phyloP scores from a whole-genome alignment of 2,888 invertebrate species.

The Drosophila lacicola region DNA sequence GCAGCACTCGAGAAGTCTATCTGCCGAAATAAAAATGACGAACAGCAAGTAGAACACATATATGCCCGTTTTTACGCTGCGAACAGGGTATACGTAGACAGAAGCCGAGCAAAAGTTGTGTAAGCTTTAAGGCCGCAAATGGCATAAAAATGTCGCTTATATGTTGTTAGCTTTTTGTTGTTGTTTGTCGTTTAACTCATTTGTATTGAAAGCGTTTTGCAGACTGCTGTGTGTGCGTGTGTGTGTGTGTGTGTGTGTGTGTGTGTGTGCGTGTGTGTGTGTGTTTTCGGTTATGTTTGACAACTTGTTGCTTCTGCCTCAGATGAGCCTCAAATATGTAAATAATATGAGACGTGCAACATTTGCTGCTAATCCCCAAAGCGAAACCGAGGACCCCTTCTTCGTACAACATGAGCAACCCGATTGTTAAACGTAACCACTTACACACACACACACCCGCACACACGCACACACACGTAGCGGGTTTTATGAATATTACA shows the following conservation, averaged over 20 bases:
- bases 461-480: slow-evolving; percentile 12
- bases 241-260: slow-evolving; percentile 1
- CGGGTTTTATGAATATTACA: slow-evolving; percentile 64
- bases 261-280: slow-evolving; percentile 3
- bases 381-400: slow-evolving; percentile 17
- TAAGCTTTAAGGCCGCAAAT: slow-evolving; percentile 39
- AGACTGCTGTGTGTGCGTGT: slow-evolving; percentile 12
- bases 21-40: not conserved
- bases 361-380: slow-evolving; percentile 60
- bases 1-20: too few species aligned
- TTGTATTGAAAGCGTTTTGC: slow-evolving; percentile 58
- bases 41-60: not conserved
- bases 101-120: slow-evolving; percentile 13
- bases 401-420: not conserved
- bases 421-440: slow-evolving; percentile 40
- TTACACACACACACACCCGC: slow-evolving; percentile 22
- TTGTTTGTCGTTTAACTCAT: slow-evolving; percentile 49
- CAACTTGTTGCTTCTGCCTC: slow-evolving; percentile 55
- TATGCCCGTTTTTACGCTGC: not conserved
- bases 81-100: not conserved
- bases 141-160: slow-evolving; percentile 45
- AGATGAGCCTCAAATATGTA: slow-evolving; percentile 59
- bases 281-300: slow-evolving; percentile 23
- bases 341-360: slow-evolving; percentile 63
- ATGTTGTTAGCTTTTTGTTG: slow-evolving; percentile 28